Base-by-base conservation (phyloP, 2,797 vertebrate species). In the Siniperca scherzeri region DNA sequence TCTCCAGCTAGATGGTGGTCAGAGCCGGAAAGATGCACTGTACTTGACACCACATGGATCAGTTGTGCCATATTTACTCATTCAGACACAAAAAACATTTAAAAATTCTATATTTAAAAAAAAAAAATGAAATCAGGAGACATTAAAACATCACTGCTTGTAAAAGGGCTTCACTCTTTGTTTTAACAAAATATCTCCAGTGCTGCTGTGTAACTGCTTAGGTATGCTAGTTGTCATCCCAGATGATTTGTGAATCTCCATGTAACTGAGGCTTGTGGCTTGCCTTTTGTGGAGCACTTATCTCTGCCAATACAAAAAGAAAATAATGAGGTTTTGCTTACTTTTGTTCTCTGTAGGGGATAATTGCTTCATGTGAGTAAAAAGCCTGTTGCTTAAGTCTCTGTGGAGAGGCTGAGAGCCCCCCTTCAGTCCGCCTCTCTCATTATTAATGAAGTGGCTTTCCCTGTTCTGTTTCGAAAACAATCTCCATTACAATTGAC, bases 401-500 rank as follows among this genome's bases (percentile, higher is more conserved):
- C 65, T 55, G 67, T 40, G 73, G 79, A 87, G 81, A 73, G 38
- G 56, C 53, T 27, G 78, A 79, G 40, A 48, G 64, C 64, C 66
- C 64, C 66, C 84, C 90, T 88, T 68, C 71, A 64, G 17, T 73
- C 82, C 1, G 4, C 72, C 75, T 71, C 74, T n/a, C 56, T 78
- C 48, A 83, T 83, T 89, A 83, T 83, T 88, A 74, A 90, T 89
- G 70, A 87, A 86, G 82, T 70, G 78, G 82, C 65, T 85, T 67
- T 82, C 83, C 46, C 27, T 68, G 48, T 30, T 77, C 19, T 21
- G 33, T 76, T 83, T 64, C 46, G 46, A 53, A 69, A 79, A 68
- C 79, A 77, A 48, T 70, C 73, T 73, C 40, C 52, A n/a, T 71
- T 84, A 61, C 56, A 57, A 59, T 64, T 77, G 81, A 74, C 78